These are phyloP conservation scores for Calliphora vomitoria DNA, from an alignment of 2,888 invertebrate genomes.

Conservation along the genomic window DNA sequence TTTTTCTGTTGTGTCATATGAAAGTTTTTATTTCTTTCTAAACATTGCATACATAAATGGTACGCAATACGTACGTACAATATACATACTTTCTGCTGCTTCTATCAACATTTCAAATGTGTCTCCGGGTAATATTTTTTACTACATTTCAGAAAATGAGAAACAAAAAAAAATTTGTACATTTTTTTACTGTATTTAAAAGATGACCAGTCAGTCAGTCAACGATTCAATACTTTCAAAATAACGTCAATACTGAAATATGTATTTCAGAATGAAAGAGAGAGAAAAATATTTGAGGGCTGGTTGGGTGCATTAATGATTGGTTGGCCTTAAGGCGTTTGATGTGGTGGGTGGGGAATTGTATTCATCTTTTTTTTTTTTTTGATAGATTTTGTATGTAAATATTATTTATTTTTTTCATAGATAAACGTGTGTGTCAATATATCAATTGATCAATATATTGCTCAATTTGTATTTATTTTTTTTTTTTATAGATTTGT, in stretches of 20 bases:
- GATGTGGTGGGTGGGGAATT: slow-evolving; percentile 37
- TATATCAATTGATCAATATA: slow-evolving; percentile 40
- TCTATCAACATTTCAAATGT: slow-evolving; percentile 7
- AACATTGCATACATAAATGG: not conserved
- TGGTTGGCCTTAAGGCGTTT: slow-evolving; percentile 36
- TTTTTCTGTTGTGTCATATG: slow-evolving; percentile 9
- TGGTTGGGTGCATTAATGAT: slow-evolving; percentile 14
- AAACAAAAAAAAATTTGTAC: not conserved
- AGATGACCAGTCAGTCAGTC: slow-evolving; percentile 41
- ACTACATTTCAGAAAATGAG: not conserved
- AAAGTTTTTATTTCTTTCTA: slow-evolving; percentile 36
- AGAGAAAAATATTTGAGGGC: slow-evolving; percentile 1
- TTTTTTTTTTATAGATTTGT: slow-evolving; percentile 33
- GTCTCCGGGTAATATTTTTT: slow-evolving; percentile 28
- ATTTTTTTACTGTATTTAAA: slow-evolving; percentile 15
- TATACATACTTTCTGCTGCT: not conserved
- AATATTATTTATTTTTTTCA: not conserved
- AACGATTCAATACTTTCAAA: slow-evolving; percentile 31
- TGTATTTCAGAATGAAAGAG: slow-evolving; percentile 17
- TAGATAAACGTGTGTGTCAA: slow-evolving; percentile 20
- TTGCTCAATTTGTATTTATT: slow-evolving; percentile 26
- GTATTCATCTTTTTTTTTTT: slow-evolving; percentile 6
- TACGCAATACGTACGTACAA: not conserved
- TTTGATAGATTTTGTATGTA: slow-evolving; percentile 35
- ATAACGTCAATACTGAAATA: slow-evolving; percentile 46